Evolutionary conservation across 2,113 vertebrate species (phyloP).

Genomic region (Azemiops feae): DNA sequence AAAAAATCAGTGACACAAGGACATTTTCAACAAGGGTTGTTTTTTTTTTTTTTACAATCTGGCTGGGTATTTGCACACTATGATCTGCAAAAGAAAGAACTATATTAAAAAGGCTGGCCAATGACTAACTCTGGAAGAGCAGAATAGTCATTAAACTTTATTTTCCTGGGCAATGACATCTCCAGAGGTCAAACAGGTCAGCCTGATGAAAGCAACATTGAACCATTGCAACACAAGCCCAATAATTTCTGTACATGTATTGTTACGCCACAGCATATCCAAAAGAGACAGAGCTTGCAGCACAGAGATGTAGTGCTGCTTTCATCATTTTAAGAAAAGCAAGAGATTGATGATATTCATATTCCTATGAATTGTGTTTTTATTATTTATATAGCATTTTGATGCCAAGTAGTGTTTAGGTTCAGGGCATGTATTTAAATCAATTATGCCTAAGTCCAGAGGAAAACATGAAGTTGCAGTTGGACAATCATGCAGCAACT

Average conservation of each 20-base stretch:
- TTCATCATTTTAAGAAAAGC: neutral
- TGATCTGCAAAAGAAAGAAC: neutral
- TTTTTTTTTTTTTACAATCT: neutral
- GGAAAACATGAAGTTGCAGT: neutral
- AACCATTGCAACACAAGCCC: neutral
- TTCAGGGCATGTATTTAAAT: neutral
- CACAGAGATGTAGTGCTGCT: neutral
- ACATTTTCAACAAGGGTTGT: neutral
- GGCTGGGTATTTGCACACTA: neutral
- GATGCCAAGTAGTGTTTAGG: no score
- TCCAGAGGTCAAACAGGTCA: neutral
- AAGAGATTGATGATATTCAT: no score
- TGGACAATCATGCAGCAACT: neutral
- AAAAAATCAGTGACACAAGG: neutral
- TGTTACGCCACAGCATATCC: neutral
- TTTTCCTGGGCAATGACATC: neutral
- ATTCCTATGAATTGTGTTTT: no score
- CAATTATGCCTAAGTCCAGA: neutral
- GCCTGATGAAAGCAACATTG: neutral
- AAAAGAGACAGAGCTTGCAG: neutral
- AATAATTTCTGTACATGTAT: neutral
- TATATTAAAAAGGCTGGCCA: neutral
- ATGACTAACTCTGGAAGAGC: fast-evolving
- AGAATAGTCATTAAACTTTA: neutral
- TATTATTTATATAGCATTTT: no score